Conservation (phyloP, 1,140 invertebrate genomes). For the Drusus annulatus region DNA sequence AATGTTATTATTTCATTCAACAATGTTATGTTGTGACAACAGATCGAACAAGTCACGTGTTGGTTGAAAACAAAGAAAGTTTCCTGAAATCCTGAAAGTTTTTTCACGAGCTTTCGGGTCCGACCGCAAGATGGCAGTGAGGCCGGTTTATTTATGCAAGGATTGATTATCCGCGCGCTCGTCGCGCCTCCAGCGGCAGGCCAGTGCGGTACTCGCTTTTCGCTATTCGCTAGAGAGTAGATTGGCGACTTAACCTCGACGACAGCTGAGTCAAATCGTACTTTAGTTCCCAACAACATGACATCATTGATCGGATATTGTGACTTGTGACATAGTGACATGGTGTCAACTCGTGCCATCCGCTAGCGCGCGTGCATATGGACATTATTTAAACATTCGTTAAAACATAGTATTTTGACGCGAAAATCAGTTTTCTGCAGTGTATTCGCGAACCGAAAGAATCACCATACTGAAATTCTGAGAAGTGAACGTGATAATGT, state of each 20-base stretch:
- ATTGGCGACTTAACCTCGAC: conserved; percentile 3
- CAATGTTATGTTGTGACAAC: background rate
- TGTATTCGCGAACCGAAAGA: background rate
- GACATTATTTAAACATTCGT: background rate
- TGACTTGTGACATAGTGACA: background rate
- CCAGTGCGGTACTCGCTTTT: background rate
- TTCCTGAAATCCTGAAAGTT: conserved; percentile 12
- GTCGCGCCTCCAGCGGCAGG: background rate
- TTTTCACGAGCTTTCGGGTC: background rate
- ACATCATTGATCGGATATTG: conserved; percentile 14
- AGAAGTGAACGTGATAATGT: conserved; percentile 2
- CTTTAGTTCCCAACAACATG: conserved; percentile 4
- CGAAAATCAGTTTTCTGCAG: background rate
- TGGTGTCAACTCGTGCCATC: too few relatives aligned
- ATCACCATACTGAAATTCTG: background rate
- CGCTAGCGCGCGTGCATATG: background rate
- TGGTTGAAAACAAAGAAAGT: background rate
- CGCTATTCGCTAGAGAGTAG: background rate
- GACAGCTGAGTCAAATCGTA: background rate
- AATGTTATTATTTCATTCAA: background rate
- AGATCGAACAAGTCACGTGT: background rate
- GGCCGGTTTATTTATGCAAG: background rate
- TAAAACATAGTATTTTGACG: background rate
- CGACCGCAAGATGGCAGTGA: conserved; percentile 28
- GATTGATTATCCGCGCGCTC: conserved; percentile 37